These are phyloP conservation scores for Morpho deidamia DNA, from an alignment of 2,888 invertebrate genomes.

Conservation along the genomic window DNA sequence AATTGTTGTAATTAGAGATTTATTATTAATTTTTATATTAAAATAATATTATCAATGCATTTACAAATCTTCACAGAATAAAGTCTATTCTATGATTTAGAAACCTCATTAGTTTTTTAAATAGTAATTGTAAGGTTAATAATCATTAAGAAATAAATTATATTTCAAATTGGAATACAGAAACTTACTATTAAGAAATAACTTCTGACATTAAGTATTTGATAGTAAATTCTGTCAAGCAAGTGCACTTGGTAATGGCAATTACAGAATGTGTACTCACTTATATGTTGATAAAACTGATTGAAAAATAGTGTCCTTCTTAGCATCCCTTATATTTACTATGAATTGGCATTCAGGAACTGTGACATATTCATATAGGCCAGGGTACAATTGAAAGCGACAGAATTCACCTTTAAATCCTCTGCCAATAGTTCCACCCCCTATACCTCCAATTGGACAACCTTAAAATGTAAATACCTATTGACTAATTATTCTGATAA, in stretches of 20 bases:
- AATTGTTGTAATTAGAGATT: no score
- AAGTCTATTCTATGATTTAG: no score
- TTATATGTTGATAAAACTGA: constrained; percentile 86
- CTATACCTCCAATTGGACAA: constrained; percentile 74
- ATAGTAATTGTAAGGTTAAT: no score
- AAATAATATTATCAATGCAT: background rate
- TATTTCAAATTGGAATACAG: no score
- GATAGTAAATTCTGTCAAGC: no score
- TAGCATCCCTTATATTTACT: constrained; percentile 86
- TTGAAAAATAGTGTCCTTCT: constrained; percentile 85
- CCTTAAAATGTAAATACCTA: constrained; percentile 65
- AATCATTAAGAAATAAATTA: no score
- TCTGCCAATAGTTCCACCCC: constrained; percentile 87
- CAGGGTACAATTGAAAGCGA: constrained; percentile 92
- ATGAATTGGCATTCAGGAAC: constrained; percentile 94
- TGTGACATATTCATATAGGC: constrained; percentile 90
- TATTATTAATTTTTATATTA: background rate
- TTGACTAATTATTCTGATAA: no score
- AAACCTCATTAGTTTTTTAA: no score
- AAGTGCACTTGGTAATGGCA: no score
- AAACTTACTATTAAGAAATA: background rate
- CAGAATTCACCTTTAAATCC: constrained; percentile 97
- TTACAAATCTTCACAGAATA: background rate
- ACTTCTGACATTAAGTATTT: background rate
- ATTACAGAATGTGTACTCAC: constrained; percentile 61